These are phyloP conservation scores for Poeciliopsis presidionis DNA, from an alignment of 2,797 vertebrate species.

Conservation along the genomic window DNA sequence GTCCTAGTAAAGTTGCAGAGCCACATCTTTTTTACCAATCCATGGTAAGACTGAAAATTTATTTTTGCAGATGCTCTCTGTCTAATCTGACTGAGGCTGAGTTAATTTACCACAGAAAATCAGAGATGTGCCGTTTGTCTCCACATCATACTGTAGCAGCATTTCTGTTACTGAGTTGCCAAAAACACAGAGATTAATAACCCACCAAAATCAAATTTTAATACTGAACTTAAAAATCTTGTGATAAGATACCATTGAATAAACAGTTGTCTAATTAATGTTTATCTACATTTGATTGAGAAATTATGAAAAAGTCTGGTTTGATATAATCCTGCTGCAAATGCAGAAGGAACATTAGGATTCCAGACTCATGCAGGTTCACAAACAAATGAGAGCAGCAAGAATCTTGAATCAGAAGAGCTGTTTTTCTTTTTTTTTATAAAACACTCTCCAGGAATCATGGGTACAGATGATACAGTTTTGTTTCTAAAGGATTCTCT, in stretches of 20 bases:
- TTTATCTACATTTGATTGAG: not conserved
- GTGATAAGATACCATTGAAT: not conserved
- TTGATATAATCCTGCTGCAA: not conserved
- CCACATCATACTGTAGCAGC: no score
- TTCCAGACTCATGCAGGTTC: not conserved
- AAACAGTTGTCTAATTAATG: not conserved
- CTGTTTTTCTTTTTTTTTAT: no score
- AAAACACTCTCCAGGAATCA: not conserved
- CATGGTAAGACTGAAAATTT: no score
- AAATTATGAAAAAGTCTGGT: not conserved
- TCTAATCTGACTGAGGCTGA: no score
- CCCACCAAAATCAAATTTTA: no score
- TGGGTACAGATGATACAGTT: conserved; percentile 21
- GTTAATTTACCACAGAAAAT: no score
- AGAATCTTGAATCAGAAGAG: not conserved
- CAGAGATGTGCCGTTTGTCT: no score
- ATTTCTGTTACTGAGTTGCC: no score
- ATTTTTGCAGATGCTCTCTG: not conserved
- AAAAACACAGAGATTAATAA: no score
- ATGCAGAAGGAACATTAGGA: not conserved
- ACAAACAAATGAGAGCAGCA: not conserved
- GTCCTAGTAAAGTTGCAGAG: not conserved
- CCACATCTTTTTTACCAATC: not conserved
- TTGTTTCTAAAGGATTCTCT: conserved; percentile 44
- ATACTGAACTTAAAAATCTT: not conserved